Conservation (phyloP, 2,797 vertebrate species). For the Gila robusta region DNA sequence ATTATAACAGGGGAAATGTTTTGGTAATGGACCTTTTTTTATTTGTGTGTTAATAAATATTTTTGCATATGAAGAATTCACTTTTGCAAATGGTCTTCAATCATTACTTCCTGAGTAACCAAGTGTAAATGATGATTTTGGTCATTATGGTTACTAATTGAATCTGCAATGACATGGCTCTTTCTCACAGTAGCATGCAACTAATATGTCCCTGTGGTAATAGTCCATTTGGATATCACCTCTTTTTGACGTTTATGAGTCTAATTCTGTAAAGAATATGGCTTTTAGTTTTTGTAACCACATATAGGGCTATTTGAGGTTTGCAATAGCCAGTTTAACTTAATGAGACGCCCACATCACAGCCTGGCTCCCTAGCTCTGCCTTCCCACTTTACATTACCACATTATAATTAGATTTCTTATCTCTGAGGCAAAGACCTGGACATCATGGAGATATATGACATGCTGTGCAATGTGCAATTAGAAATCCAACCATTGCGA, state of each 20-base stretch:
- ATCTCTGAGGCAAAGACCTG: constrained; percentile 9
- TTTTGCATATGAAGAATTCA: constrained; percentile 47
- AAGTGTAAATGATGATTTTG: background rate
- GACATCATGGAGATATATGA: background rate
- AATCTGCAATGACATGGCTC: background rate
- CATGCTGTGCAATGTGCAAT: background rate
- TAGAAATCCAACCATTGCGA: constrained; percentile 13
- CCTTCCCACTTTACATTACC: constrained; percentile 27
- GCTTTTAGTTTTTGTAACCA: background rate
- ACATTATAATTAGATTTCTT: constrained; percentile 31
- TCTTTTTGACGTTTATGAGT: background rate
- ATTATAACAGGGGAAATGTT: background rate
- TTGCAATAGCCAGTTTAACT: constrained; percentile 17
- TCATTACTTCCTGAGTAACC: background rate
- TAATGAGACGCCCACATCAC: constrained; percentile 2
- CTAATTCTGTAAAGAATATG: constrained; percentile 3
- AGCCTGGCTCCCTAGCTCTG: constrained; percentile 5
- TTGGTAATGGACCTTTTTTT: background rate
- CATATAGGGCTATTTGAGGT: constrained; percentile 13
- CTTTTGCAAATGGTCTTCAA: background rate
- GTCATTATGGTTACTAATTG: background rate
- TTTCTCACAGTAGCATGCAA: background rate
- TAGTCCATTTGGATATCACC: background rate
- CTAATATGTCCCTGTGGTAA: background rate
- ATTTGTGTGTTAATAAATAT: constrained; percentile 71